Percentiles rank a stretch among this genome's conserved stretches.
These are phyloP conservation scores for Myoxocephalus aenaeus DNA, from an alignment of 2,797 vertebrate genomes.

Conservation along the genomic window DNA sequence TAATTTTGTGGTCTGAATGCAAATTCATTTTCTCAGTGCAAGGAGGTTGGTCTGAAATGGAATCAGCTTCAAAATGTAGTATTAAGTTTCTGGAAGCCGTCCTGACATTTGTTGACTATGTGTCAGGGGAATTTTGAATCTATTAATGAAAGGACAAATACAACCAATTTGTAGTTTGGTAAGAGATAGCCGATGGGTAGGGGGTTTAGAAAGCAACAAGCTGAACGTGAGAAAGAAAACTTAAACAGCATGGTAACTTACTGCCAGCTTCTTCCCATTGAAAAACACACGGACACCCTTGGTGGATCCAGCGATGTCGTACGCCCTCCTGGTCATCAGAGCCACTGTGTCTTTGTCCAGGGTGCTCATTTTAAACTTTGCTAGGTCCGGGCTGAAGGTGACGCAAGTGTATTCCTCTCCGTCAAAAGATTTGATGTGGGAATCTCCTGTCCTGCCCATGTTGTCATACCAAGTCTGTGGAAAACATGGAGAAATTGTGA, in stretches of 20 bases:
- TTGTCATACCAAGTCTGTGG: constrained; percentile 94
- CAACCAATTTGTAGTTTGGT: neutral
- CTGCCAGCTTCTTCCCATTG: constrained; percentile 92
- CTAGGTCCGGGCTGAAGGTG: constrained; percentile 94
- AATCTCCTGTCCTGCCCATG: constrained; percentile 89
- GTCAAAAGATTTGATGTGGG: constrained; percentile 87
- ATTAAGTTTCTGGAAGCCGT: neutral
- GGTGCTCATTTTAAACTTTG: constrained; percentile 95
- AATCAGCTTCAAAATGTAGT: neutral
- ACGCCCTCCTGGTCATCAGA: constrained; percentile 94
- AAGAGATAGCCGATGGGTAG: neutral
- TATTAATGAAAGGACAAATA: neutral
- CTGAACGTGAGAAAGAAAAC: neutral
- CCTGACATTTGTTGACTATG: neutral
- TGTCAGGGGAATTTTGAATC: neutral
- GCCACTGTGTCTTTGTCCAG: constrained; percentile 96
- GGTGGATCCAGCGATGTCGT: constrained; percentile 94
- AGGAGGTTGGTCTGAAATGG: too few relatives aligned
- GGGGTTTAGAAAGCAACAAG: neutral
- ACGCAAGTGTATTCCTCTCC: constrained; percentile 96
- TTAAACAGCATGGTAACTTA: constrained; percentile 76
- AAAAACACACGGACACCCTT: constrained; percentile 94
- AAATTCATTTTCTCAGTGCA: neutral
- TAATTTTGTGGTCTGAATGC: neutral
- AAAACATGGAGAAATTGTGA: constrained; percentile 6